Percentiles rank a stretch among this genome's conserved stretches.
phyloP scores from a whole-genome alignment of 2,797 vertebrate genomes.

The Rhinogobio ventralis region DNA sequence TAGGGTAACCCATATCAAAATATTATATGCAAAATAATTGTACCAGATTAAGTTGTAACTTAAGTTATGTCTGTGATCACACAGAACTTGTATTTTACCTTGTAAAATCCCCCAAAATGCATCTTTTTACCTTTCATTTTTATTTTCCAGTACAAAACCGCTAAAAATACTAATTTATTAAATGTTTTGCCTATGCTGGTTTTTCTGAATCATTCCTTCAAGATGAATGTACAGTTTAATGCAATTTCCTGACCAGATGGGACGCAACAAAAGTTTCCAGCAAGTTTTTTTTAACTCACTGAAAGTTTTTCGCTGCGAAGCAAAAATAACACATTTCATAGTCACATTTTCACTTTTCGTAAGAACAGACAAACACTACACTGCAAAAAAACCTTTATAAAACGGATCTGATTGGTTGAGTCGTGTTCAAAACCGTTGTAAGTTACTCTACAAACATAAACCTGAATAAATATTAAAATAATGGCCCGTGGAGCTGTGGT shows the following conservation, averaged over 20 bases:
- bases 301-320: background rate
- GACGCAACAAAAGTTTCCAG: background rate
- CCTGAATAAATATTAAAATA: no score
- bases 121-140: background rate
- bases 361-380: background rate
- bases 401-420: background rate
- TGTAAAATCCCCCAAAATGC: background rate
- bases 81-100: background rate
- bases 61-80: background rate
- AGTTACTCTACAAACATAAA: no score
- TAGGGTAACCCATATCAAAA: background rate
- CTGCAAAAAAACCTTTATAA: background rate
- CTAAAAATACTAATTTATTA: background rate
- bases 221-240: background rate
- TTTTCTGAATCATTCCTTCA: background rate
- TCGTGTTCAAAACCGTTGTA: background rate
- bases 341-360: background rate
- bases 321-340: no score
- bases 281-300: background rate
- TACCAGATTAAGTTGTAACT: background rate
- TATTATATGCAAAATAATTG: background rate
- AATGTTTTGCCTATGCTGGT: background rate
- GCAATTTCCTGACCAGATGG: background rate
- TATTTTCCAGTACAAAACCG: background rate
- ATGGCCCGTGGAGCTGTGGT: no score